Percentiles rank a stretch among this genome's conserved stretches.
Conservation (phyloP, 2,888 invertebrate species). For the Pheosia tremula region DNA sequence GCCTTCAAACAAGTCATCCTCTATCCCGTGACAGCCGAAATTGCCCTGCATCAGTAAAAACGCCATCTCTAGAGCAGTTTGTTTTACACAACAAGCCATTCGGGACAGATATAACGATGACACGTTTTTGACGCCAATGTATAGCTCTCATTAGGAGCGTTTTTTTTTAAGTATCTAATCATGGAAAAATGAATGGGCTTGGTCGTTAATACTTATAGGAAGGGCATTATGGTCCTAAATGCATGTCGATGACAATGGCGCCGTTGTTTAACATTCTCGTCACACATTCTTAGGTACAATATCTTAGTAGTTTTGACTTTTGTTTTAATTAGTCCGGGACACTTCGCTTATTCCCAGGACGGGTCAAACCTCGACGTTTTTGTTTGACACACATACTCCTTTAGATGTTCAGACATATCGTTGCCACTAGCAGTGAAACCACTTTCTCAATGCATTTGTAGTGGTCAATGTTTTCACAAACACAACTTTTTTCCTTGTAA, state of each 20-base stretch:
- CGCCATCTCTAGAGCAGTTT: constrained; percentile 66
- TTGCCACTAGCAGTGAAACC: no score
- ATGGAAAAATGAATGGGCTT: constrained; percentile 33
- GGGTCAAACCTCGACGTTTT: no score
- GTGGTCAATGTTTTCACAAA: no score
- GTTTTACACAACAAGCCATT: constrained; percentile 77
- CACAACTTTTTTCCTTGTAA: no score
- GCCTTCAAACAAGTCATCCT: constrained; percentile 63
- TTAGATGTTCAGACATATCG: no score
- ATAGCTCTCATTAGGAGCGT: constrained; percentile 47
- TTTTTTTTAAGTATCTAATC: constrained; percentile 42
- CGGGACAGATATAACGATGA: constrained; percentile 58
- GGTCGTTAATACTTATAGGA: constrained; percentile 19
- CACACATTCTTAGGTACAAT: no score
- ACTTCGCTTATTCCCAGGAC: no score
- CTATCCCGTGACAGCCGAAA: constrained; percentile 78
- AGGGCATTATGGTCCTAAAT: neutral
- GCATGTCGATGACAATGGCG: neutral
- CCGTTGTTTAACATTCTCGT: no score
- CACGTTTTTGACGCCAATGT: constrained; percentile 65
- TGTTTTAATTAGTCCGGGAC: no score
- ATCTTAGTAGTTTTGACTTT: no score
- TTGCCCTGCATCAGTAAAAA: constrained; percentile 70
- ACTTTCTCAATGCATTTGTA: no score
- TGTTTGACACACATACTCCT: no score